Evolutionary conservation across 2,888 invertebrate species (phyloP).

Genomic region (Netelia inedita): DNA sequence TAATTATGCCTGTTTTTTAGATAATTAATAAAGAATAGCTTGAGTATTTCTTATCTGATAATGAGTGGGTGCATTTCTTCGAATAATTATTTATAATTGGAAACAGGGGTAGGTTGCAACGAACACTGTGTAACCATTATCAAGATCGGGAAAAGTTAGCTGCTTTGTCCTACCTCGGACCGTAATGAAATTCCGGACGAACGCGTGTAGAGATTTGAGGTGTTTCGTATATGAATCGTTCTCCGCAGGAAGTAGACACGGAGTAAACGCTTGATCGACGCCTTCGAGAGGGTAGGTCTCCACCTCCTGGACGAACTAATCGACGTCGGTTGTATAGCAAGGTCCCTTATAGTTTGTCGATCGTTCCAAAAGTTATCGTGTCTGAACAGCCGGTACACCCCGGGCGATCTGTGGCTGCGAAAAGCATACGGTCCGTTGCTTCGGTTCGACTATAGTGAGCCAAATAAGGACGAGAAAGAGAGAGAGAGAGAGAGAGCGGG

Average conservation of each 20-base stretch:
- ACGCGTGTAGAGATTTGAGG: background rate
- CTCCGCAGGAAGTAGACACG: conserved; percentile 16
- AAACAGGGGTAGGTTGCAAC: background rate
- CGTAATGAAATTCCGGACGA: background rate
- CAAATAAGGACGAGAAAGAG: conserved; percentile 8
- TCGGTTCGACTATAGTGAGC: conserved; percentile 23
- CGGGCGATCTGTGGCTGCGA: conserved; percentile 50
- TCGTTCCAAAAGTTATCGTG: conserved; percentile 57
- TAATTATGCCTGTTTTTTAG: background rate
- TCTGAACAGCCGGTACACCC: conserved; percentile 54
- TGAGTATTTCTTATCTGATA: no score
- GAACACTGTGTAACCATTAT: background rate
- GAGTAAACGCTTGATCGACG: conserved; percentile 51
- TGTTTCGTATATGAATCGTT: conserved; percentile 2
- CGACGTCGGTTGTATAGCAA: conserved; percentile 16
- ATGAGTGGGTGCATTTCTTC: background rate
- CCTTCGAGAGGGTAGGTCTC: conserved; percentile 29
- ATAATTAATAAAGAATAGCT: no score
- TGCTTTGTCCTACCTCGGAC: background rate
- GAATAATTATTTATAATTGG: no score
- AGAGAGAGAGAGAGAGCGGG: conserved; percentile 10
- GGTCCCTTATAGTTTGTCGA: conserved; percentile 50
- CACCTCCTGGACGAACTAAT: conserved; percentile 58
- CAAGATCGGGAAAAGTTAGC: background rate
- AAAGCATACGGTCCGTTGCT: conserved; percentile 46